phyloP scores from a whole-genome alignment of 2,113 vertebrate species.

The Lophius piscatorius region DNA sequence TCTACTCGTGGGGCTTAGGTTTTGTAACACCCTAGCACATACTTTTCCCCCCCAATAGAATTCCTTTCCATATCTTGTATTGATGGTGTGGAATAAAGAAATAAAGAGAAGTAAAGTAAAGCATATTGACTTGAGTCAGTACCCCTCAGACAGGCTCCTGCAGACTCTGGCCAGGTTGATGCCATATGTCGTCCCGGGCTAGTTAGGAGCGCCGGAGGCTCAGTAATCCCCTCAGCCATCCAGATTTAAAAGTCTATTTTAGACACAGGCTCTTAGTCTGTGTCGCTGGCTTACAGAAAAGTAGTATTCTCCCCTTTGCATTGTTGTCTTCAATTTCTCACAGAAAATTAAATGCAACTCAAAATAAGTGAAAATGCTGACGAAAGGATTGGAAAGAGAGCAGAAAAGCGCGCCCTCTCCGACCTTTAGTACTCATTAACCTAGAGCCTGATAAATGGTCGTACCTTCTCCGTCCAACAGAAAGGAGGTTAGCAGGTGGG shows the following conservation, averaged over 20 bases:
- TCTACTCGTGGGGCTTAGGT: too few relatives aligned
- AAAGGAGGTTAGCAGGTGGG: conserved; percentile 88
- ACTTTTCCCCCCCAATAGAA: too few relatives aligned
- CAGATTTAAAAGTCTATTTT: conserved; percentile 81
- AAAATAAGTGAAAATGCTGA: conserved; percentile 8
- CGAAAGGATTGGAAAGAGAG: neutral
- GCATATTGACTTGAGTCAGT: conserved; percentile 31
- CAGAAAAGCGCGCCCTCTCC: neutral
- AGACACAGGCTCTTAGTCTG: conserved; percentile 68
- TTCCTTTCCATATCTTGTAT: too few relatives aligned
- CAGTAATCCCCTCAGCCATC: conserved; percentile 77
- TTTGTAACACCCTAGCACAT: too few relatives aligned
- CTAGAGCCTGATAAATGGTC: conserved; percentile 5
- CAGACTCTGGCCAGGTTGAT: conserved; percentile 35
- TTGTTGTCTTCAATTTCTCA: conserved; percentile 7
- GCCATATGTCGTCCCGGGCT: conserved; percentile 71
- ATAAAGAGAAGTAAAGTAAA: too few relatives aligned
- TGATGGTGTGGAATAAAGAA: too few relatives aligned
- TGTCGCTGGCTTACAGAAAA: conserved; percentile 53
- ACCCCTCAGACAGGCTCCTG: conserved; percentile 7
- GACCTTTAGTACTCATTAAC: conserved; percentile 2
- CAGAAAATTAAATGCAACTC: conserved; percentile 11
- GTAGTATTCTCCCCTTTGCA: conserved; percentile 33
- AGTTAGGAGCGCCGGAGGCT: conserved; percentile 50
- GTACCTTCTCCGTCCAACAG: conserved; percentile 90